phyloP scores from a whole-genome alignment of 2,113 vertebrate genomes.

The Amphilophus citrinellus region DNA sequence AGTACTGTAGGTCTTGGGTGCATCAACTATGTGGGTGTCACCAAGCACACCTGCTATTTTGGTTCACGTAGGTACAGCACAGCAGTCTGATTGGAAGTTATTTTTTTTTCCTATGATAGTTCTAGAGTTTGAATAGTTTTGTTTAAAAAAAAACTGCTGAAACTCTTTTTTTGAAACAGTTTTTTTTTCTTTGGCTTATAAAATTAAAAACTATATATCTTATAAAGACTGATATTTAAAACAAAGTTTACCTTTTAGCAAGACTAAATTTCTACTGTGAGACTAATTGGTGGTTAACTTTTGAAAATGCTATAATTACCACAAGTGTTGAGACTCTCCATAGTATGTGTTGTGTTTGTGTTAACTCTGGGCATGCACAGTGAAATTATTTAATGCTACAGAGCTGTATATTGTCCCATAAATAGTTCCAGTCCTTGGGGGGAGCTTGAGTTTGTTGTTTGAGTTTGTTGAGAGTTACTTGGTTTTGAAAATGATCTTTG shows the following conservation, averaged over 20 bases:
- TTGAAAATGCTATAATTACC: neutral
- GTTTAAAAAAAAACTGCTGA: too few species aligned
- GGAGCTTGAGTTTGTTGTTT: neutral
- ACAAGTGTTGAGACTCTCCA: neutral
- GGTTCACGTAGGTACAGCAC: neutral
- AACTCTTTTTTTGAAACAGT: too few species aligned
- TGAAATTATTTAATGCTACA: neutral
- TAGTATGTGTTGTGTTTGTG: neutral
- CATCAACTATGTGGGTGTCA: neutral
- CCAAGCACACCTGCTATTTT: neutral
- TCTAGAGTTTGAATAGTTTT: neutral
- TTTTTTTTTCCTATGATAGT: neutral
- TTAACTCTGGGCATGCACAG: neutral
- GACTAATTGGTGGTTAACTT: neutral
- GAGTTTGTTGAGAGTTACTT: neutral
- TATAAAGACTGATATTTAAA: neutral
- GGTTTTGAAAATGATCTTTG: neutral
- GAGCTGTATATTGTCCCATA: neutral
- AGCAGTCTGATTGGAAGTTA: neutral
- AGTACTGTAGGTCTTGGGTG: neutral
- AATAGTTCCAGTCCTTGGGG: neutral
- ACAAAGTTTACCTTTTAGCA: neutral
- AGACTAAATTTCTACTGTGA: neutral
- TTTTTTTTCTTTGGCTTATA: neutral
- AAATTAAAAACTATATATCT: neutral